A percentile compares a stretch with the other conserved stretches of the same genome.
phyloP scores from a whole-genome alignment of 2,888 invertebrate species.

The Scotopteryx bipunctaria region DNA sequence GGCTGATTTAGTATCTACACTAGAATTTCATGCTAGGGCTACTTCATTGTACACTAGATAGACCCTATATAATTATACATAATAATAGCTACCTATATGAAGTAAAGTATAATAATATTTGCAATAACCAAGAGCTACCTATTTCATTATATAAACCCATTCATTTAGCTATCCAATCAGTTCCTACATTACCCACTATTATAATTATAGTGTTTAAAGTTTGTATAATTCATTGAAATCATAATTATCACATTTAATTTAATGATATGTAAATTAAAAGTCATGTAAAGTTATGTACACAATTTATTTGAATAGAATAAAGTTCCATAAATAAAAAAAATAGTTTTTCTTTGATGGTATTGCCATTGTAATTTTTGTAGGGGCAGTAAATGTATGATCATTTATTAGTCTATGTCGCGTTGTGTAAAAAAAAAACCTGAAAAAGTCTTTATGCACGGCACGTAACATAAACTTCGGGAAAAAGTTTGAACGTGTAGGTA shows the following conservation, averaged over 20 bases:
- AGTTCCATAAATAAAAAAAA: background rate
- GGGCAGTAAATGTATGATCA: background rate
- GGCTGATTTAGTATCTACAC: no score
- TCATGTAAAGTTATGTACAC: background rate
- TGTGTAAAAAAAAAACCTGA: no score
- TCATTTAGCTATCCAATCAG: conserved; percentile 4
- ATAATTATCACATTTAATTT: background rate
- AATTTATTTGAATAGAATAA: background rate
- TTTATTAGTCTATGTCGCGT: no score
- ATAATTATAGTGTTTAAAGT: conserved; percentile 5
- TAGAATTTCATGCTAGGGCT: no score
- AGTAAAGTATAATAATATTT: no score
- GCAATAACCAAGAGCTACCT: background rate
- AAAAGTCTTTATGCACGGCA: no score
- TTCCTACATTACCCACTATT: background rate
- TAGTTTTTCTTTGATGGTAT: background rate
- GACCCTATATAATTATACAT: no score
- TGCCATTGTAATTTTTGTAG: conserved; percentile 1
- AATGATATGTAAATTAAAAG: background rate
- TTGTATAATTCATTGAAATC: background rate
- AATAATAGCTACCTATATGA: no score
- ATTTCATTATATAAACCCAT: conserved; percentile 1
- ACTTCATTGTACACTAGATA: no score
- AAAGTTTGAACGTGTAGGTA: no score
- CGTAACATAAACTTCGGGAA: no score